Base-by-base conservation (phyloP, 2,797 vertebrate species). In the Oryzias dopingdopingensis region DNA sequence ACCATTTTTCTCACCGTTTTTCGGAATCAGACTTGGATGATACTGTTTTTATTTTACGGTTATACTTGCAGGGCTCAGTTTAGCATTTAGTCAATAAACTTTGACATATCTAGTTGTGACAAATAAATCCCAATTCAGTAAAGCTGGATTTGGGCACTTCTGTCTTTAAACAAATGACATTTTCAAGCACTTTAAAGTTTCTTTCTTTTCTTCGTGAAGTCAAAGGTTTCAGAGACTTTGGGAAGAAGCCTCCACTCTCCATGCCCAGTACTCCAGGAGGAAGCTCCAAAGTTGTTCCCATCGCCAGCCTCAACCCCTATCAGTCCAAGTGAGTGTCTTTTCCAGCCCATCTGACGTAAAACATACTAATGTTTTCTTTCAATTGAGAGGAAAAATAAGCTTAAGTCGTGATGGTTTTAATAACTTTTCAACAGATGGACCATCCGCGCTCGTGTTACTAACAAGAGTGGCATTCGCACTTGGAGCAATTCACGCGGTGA, bases 401-500 rank as follows among this genome's bases (percentile, higher is more conserved):
- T 22, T 22, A 22, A 22, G 20, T 22, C 20, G 20, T 22, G 20
- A 7, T 13, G 13, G 44, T 16, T 23, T 1, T 1, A 12, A 5
- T 49, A 3, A 13, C 6, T 41, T 16, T 63, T 3, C 68, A 2
- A 23, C 58, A 99, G 97, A 87, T 99, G 97, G 97, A 99, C 96
- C 10, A 88, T 99, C 72, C 93, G 97, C 7, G 97, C 94, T 37
- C 94, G 97, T 15, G 92, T 99, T 22, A 98, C 96, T 83, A 98
- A 98, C 79, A 99, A 98, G 85, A 92, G 93, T 66, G 77, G 89
- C 78, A 94, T 99, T 79, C 95, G 96, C 4, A 97, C 94, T 0
- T 99, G 97, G 97, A 98, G 96, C 91, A 99, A 99, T 85, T 94
- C 95, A 14, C 94, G 96, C 6, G 97, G 97, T 0, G 95, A 98